Conservation (phyloP, 2,797 vertebrate species). For the Zalophus californianus region DNA sequence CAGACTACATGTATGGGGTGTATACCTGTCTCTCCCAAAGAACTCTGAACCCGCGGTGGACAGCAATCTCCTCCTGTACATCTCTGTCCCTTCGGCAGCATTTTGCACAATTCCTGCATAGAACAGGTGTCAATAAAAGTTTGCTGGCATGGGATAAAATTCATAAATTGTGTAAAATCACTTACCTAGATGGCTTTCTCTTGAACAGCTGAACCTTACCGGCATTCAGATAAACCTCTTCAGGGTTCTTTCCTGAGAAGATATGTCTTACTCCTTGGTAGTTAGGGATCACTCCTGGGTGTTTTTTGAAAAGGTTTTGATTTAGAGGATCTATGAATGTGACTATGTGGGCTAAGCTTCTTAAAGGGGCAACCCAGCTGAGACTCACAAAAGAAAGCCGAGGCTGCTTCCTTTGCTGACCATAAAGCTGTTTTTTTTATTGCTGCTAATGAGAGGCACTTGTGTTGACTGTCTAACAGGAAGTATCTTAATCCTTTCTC, state of each 20-base stretch:
- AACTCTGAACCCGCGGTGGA: not conserved
- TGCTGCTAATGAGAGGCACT: conserved; percentile 73
- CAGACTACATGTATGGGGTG: not conserved
- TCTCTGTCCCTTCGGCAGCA: not conserved
- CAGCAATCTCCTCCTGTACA: not conserved
- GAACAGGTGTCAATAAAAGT: conserved; percentile 6
- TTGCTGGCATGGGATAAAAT: conserved; percentile 55
- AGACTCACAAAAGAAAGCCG: conserved; percentile 65
- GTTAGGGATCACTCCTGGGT: conserved; percentile 70
- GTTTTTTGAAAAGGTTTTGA: conserved; percentile 68
- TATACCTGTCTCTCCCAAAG: not conserved
- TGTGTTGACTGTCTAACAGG: conserved; percentile 69
- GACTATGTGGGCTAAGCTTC: conserved; percentile 71
- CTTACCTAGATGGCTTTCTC: conserved; percentile 47
- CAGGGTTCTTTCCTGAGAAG: conserved; percentile 58
- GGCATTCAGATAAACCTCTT: conserved; percentile 64
- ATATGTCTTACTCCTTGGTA: conserved; percentile 74
- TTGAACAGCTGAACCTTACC: conserved; percentile 57
- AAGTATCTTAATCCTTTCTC: conserved; percentile 69
- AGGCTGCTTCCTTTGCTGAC: not conserved
- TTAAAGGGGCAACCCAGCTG: conserved; percentile 72
- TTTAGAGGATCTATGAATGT: conserved; percentile 70
- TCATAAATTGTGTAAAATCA: conserved; percentile 60
- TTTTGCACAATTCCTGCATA: not conserved
- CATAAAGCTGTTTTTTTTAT: conserved; percentile 41